Percentiles rank a stretch among this genome's conserved stretches.
These are phyloP conservation scores for Zygogramma bicolorata DNA, from an alignment of 2,888 invertebrate species.

Conservation along the genomic window DNA sequence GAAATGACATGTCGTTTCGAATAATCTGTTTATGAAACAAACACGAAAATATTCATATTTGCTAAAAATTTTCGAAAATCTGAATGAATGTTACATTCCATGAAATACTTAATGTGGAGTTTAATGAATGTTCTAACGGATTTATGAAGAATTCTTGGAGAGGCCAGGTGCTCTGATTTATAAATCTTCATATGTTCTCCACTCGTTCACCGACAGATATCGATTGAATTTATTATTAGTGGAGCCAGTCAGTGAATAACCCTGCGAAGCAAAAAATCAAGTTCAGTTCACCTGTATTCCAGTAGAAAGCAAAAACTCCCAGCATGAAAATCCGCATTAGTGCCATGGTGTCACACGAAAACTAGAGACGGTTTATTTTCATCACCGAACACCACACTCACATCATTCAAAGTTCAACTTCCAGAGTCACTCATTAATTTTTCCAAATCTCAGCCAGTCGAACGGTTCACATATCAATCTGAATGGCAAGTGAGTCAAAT, in stretches of 20 bases:
- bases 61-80: too few species aligned
- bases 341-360: conserved; percentile 46
- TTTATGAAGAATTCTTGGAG: too few species aligned
- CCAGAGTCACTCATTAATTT: conserved; percentile 19
- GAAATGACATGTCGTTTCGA: too few species aligned
- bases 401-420: conserved; percentile 43
- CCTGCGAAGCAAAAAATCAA: not conserved
- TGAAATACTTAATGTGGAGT: too few species aligned
- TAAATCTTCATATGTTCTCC: not conserved
- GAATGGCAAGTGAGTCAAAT: not conserved
- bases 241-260: not conserved
- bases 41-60: too few species aligned
- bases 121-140: too few species aligned
- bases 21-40: too few species aligned
- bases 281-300: conserved; percentile 48
- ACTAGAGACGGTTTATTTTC: conserved; percentile 40
- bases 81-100: too few species aligned
- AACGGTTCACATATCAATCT: conserved; percentile 21
- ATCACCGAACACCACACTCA: conserved; percentile 48
- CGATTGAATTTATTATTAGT: not conserved
- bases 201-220: not conserved
- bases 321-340: conserved; percentile 48
- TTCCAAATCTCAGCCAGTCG: not conserved
- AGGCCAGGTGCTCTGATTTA: too few species aligned
- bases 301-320: conserved; percentile 42